These are phyloP conservation scores for Petaurus breviceps DNA, from an alignment of 2,113 vertebrate genomes.

Conservation along the genomic window DNA sequence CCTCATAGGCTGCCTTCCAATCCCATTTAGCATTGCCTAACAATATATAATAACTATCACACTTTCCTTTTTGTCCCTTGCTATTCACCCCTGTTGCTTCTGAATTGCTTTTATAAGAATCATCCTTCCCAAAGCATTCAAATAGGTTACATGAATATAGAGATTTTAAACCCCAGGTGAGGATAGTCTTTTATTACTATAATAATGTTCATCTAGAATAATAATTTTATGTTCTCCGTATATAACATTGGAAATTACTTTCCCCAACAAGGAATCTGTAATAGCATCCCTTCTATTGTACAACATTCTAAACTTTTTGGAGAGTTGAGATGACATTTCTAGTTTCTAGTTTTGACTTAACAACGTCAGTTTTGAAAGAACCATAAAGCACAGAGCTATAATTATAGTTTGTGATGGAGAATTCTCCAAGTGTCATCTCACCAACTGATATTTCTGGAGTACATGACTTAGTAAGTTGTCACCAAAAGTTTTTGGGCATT, in stretches of 20 bases:
- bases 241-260: neutral
- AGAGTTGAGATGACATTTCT: neutral
- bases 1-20: neutral
- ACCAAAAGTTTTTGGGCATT: neutral
- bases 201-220: slow-evolving; percentile 7
- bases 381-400: neutral
- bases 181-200: neutral
- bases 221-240: neutral
- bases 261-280: neutral
- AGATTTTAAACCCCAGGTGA: neutral
- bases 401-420: neutral
- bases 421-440: neutral
- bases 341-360: neutral
- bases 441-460: neutral
- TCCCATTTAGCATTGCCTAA: neutral
- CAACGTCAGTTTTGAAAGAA: neutral
- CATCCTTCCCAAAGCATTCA: neutral
- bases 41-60: neutral
- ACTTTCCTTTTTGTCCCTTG: neutral
- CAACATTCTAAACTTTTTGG: neutral
- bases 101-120: neutral
- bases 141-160: neutral
- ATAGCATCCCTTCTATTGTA: slow-evolving; percentile 2
- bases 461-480: neutral
- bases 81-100: neutral